A percentile compares a stretch with the other conserved stretches of the same genome.
Conservation (phyloP, 2,113 vertebrate genomes). For the Laticauda colubrina region DNA sequence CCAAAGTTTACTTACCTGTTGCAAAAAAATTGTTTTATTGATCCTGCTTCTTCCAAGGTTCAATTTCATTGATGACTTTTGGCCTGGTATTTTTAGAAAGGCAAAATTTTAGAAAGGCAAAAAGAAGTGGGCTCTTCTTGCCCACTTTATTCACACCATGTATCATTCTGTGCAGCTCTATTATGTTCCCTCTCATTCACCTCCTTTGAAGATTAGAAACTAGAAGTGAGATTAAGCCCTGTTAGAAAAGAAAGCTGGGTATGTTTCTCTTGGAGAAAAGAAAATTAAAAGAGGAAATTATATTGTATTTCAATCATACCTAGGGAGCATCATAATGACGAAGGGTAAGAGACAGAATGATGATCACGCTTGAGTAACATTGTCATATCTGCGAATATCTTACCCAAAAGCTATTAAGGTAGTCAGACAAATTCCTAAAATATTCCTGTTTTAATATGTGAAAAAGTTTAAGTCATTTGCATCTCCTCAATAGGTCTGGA, state of each 20-base stretch:
- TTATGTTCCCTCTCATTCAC: not conserved
- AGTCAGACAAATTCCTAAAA: not conserved
- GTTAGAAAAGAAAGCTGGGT: not conserved
- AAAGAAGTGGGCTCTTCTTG: not conserved
- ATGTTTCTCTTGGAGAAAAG: not conserved
- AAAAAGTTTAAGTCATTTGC: conserved; percentile 29
- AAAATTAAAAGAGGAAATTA: not conserved
- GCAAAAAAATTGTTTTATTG: not conserved
- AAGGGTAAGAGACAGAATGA: not conserved
- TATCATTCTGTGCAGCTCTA: not conserved
- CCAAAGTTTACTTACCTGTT: not conserved
- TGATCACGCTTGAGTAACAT: not conserved
- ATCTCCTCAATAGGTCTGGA: conserved; percentile 33
- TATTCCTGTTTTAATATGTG: conserved; percentile 21
- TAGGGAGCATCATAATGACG: not conserved
- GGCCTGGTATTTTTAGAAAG: not conserved
- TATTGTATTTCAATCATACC: not conserved
- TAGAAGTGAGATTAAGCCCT: not conserved
- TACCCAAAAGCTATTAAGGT: not conserved
- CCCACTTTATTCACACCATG: not conserved
- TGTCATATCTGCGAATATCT: not conserved
- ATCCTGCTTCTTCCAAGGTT: not conserved
- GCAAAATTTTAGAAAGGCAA: not conserved
- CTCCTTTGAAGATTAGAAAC: not conserved
- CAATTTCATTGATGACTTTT: not conserved